A percentile compares a stretch with the other conserved stretches of the same genome.
Conservation (phyloP, 2,797 vertebrate genomes). For the Anniella stebbinsi region DNA sequence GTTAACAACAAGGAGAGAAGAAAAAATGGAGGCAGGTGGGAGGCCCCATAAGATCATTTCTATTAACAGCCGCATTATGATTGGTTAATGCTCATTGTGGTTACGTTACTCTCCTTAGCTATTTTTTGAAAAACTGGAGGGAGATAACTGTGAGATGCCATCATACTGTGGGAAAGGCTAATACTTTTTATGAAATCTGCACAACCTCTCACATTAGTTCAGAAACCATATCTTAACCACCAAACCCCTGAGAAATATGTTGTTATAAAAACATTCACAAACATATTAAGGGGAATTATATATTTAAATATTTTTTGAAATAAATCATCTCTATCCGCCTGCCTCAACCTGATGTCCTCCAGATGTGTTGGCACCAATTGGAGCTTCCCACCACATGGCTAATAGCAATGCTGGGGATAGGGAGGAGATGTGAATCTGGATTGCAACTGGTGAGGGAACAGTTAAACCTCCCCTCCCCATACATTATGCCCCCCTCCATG, state of each 20-base stretch:
- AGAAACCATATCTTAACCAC: slow-evolving; percentile 4
- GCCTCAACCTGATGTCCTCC: too few species aligned
- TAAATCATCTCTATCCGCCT: too few species aligned
- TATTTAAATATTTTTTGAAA: too few species aligned
- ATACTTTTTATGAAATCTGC: neutral
- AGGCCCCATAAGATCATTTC: slow-evolving; percentile 2
- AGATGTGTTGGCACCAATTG: too few species aligned
- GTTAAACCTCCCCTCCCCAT: too few species aligned
- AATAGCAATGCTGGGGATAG: too few species aligned
- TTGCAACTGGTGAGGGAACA: too few species aligned
- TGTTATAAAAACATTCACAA: slow-evolving; percentile 19
- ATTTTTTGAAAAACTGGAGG: slow-evolving; percentile 28
- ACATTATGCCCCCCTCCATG: too few species aligned
- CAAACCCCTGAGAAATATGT: neutral
- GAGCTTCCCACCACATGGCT: too few species aligned
- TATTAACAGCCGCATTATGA: neutral
- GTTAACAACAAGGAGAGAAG: too few species aligned
- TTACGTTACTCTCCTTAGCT: slow-evolving; percentile 8
- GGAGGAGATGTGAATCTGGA: too few species aligned
- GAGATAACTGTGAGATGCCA: neutral
- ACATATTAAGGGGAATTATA: neutral
- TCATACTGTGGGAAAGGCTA: slow-evolving; percentile 11
- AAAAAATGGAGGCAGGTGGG: neutral
- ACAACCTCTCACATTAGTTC: neutral
- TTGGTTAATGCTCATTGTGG: slow-evolving; percentile 2